Conservation (phyloP, 92 coral and sea anemone species). For the Phenganax marumi region DNA sequence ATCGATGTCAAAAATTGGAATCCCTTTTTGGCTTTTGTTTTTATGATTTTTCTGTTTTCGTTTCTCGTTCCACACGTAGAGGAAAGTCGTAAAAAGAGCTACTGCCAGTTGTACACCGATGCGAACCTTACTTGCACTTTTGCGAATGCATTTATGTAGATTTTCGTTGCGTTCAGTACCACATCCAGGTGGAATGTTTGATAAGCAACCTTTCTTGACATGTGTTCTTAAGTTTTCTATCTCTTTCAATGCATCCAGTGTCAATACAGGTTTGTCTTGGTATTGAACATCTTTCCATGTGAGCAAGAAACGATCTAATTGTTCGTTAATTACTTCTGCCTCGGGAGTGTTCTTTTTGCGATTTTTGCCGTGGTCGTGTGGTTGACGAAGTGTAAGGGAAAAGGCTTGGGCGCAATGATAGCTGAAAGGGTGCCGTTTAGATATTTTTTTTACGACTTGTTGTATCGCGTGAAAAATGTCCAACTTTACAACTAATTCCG, state of each 20-base stretch:
- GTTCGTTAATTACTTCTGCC: constrained; percentile 28
- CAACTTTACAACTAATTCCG: not conserved
- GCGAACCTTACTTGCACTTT: constrained; percentile 23
- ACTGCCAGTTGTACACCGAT: constrained; percentile 29
- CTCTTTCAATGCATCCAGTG: constrained; percentile 31
- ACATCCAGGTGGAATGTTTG: constrained; percentile 57
- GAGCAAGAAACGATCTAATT: constrained; percentile 1
- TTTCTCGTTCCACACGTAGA: constrained; percentile 61
- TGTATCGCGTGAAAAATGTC: not conserved
- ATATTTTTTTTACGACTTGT: not conserved
- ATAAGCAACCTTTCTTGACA: constrained; percentile 50
- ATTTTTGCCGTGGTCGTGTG: constrained; percentile 40
- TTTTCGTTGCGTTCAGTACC: constrained; percentile 58
- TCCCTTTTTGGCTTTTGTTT: no score
- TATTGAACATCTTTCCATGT: constrained; percentile 57
- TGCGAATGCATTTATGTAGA: constrained; percentile 50
- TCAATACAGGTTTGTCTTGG: constrained; percentile 49
- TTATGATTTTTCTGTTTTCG: no score
- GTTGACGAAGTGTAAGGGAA: constrained; percentile 15
- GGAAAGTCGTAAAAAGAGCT: constrained; percentile 43
- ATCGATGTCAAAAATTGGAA: constrained; percentile 4
- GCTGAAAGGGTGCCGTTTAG: constrained; percentile 30
- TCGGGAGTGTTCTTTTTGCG: constrained; percentile 31
- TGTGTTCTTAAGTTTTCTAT: constrained; percentile 44
- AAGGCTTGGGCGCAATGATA: constrained; percentile 28